Conservation (phyloP, 2,113 vertebrate genomes). For the Poecilia latipinna region DNA sequence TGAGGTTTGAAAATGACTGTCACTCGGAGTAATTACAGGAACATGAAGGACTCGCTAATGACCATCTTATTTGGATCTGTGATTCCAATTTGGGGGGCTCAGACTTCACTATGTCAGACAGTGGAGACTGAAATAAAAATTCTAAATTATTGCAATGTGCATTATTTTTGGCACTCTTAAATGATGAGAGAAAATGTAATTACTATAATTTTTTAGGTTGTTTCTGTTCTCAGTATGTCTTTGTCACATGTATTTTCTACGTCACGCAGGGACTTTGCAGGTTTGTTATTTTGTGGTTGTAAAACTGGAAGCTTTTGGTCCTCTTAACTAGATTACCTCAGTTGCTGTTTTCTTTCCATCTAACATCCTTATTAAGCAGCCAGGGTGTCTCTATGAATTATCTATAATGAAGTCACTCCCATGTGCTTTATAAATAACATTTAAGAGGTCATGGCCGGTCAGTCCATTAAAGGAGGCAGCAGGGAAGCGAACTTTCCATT, state of each 20-base stretch:
- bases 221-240: neutral
- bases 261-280: neutral
- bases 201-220: neutral
- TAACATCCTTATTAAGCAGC: constrained; percentile 29
- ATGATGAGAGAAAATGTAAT: neutral
- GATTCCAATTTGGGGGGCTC: neutral
- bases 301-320: constrained; percentile 4
- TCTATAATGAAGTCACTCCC: constrained; percentile 30
- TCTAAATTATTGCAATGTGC: neutral
- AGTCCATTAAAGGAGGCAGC: constrained; percentile 49
- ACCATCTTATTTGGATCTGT: neutral
- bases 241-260: neutral
- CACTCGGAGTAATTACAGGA: neutral
- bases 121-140: neutral
- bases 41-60: neutral
- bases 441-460: constrained; percentile 46
- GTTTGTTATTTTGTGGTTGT: neutral
- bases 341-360: constrained; percentile 28
- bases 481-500: constrained; percentile 44
- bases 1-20: neutral
- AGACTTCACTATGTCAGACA: neutral
- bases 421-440: constrained; percentile 51
- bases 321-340: constrained; percentile 10
- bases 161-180: neutral
- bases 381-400: constrained; percentile 23